phyloP scores from a whole-genome alignment of 2,113 vertebrate genomes.

The Prinia subflava region DNA sequence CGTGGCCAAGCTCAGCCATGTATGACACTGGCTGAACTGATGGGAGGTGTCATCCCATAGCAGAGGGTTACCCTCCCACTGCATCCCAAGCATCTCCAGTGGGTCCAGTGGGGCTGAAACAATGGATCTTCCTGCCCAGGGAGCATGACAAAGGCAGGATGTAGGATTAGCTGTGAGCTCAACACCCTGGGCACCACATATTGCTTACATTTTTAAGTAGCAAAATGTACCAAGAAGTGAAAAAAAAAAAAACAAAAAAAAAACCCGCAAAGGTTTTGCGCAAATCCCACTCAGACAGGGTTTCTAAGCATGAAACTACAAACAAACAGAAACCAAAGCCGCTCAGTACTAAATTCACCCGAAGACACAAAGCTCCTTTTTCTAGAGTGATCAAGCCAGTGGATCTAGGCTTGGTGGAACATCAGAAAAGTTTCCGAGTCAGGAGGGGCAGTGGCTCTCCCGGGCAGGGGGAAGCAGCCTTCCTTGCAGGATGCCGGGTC shows the following conservation, averaged over 20 bases:
- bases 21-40: not conserved
- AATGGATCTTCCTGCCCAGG: not conserved
- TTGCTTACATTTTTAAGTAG: not conserved
- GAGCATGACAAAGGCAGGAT: not conserved
- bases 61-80: not conserved
- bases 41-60: not conserved
- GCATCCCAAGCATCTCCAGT: not conserved
- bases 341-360: not conserved
- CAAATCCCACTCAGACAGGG: not conserved
- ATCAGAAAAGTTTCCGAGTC: not conserved
- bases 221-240: rapidly evolving
- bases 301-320: not conserved
- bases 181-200: rapidly evolving
- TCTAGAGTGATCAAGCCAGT: not conserved
- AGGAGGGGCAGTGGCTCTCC: not conserved
- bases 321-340: not conserved
- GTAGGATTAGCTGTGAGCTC: not conserved
- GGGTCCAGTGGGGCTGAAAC: not conserved
- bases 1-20: not conserved
- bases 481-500: rapidly evolving
- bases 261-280: too few relatives aligned
- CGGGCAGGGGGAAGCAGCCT: not conserved
- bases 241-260: not conserved
- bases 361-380: not conserved
- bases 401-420: not conserved